Conservation (phyloP, 2,888 invertebrate species). For the Empis stercorea region DNA sequence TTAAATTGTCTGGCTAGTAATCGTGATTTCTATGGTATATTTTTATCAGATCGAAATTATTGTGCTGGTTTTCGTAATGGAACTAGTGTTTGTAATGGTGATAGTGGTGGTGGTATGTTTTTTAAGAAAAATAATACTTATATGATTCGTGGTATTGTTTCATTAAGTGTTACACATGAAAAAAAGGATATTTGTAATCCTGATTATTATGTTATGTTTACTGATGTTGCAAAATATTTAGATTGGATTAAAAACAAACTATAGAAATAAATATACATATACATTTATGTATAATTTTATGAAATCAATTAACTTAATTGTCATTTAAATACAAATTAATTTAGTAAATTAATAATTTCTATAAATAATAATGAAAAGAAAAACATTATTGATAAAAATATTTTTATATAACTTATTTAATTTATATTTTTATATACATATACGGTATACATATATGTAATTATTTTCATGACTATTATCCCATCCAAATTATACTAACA, state of each 20-base stretch:
- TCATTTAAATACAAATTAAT: no score
- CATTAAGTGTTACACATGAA: slow-evolving; percentile 9
- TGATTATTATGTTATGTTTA: slow-evolving; percentile 36
- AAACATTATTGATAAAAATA: no score
- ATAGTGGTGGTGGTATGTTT: slow-evolving; percentile 40
- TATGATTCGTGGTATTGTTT: slow-evolving; percentile 13
- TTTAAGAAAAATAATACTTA: slow-evolving; percentile 17
- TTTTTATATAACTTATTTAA: no score
- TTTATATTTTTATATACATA: no score
- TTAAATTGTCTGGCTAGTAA: slow-evolving; percentile 20
- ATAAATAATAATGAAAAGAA: no score
- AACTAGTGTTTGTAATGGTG: slow-evolving; percentile 41
- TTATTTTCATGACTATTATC: no score
- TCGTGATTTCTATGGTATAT: slow-evolving; percentile 10
- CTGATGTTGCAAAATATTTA: slow-evolving; percentile 31
- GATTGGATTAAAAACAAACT: slow-evolving; percentile 21
- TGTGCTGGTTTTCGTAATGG: slow-evolving; percentile 16
- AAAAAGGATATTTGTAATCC: slow-evolving; percentile 35
- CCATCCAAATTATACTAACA: no score
- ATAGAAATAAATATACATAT: neutral
- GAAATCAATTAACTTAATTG: no score
- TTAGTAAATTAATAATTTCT: no score
- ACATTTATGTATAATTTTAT: no score
- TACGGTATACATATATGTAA: no score
- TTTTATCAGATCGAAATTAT: slow-evolving; percentile 9